Evolutionary conservation across 2,113 vertebrate genomes (phyloP).

Genomic region (Aramus guarauna): DNA sequence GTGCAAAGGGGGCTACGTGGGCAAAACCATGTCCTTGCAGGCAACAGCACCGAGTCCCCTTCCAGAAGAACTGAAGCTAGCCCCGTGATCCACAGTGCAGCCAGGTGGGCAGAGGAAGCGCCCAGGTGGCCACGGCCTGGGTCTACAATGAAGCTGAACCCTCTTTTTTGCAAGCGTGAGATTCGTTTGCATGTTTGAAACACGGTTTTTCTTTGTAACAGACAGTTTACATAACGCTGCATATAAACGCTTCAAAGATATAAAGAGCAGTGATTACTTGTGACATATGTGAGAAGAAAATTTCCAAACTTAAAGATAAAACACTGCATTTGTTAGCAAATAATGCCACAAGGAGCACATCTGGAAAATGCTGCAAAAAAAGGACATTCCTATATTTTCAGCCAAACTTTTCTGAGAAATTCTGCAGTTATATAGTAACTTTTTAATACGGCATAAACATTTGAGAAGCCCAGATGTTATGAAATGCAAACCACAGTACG

Average conservation of each 20-base stretch:
- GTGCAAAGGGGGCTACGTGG: fast-evolving
- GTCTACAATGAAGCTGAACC: neutral
- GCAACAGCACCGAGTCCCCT: fast-evolving
- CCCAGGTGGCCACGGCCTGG: neutral
- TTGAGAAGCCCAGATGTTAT: neutral
- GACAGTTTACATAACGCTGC: neutral
- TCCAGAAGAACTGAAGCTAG: neutral
- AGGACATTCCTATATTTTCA: neutral
- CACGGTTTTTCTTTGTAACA: neutral
- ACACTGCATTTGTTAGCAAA: neutral
- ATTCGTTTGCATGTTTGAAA: neutral
- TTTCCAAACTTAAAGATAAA: neutral
- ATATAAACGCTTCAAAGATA: neutral
- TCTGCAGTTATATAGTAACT: neutral
- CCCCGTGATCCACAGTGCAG: neutral
- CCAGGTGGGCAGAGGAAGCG: fast-evolving
- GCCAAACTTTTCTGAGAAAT: neutral
- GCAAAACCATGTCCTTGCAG: neutral
- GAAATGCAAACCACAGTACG: neutral
- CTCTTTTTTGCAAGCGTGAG: neutral
- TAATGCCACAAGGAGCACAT: conserved; percentile 15
- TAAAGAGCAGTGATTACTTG: neutral
- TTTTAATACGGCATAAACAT: neutral
- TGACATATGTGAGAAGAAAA: neutral
- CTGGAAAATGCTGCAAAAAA: conserved; percentile 1